phyloP scores from a whole-genome alignment of 2,797 vertebrate species.

The Xenentodon cancila region DNA sequence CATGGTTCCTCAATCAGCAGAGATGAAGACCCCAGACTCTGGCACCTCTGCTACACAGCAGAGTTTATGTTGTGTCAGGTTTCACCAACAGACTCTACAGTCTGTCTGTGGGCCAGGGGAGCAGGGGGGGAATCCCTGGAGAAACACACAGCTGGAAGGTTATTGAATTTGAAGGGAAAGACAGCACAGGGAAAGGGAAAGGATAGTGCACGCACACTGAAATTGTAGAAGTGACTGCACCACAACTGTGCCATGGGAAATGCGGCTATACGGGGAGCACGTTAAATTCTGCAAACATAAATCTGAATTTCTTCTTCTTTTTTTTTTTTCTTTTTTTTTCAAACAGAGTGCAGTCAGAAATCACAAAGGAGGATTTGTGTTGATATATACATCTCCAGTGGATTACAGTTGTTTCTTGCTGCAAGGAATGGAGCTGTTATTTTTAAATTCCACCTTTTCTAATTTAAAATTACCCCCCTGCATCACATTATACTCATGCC shows the following conservation, averaged over 20 bases:
- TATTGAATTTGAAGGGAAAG: conserved; percentile 75
- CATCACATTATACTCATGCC: conserved; percentile 44
- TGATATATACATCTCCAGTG: conserved; percentile 26
- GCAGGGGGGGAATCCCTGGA: conserved; percentile 74
- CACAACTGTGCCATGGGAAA: conserved; percentile 17
- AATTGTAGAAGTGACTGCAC: conserved; percentile 50
- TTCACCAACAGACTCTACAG: conserved; percentile 74
- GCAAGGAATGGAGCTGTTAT: conserved; percentile 16
- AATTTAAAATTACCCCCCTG: conserved; percentile 38
- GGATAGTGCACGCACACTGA: conserved; percentile 34
- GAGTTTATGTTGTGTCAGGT: conserved; percentile 76
- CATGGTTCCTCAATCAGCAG: conserved; percentile 41
- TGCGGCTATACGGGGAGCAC: conserved; percentile 8
- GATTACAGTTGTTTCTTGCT: conserved; percentile 29
- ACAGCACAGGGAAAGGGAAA: conserved; percentile 42
- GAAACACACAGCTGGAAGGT: conserved; percentile 75
- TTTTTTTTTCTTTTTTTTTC: conserved; percentile 16
- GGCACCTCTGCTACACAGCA: conserved; percentile 68
- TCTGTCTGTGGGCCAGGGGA: conserved; percentile 73
- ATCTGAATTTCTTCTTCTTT: conserved; percentile 18
- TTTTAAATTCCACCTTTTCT: conserved; percentile 37
- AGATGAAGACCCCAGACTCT: conserved; percentile 62
- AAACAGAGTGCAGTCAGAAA: conserved; percentile 14
- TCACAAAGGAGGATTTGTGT: conserved; percentile 27
- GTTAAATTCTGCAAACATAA: conserved; percentile 35